Evolutionary conservation across 2,888 invertebrate genomes (phyloP).

Genomic region (Tetheella fluctuosa): DNA sequence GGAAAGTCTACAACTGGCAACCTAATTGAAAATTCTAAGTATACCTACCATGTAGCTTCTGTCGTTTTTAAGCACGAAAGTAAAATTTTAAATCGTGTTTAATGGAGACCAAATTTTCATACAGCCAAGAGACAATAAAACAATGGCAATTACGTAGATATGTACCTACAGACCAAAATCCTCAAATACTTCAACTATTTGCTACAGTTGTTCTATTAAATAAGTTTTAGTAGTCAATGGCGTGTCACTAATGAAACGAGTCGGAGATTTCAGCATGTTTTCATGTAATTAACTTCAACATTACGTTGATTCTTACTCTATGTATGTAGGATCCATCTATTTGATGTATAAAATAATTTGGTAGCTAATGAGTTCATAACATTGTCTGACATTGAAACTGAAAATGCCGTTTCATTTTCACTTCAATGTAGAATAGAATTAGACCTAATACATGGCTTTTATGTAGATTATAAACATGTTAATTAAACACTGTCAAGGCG

Average conservation of each 20-base stretch:
- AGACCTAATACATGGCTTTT: background rate
- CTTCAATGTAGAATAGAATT: no score
- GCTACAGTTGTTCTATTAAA: background rate
- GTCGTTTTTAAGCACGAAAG: background rate
- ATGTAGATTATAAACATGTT: no score
- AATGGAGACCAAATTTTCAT: no score
- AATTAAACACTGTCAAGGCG: background rate
- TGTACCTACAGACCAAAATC: background rate
- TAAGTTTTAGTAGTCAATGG: background rate
- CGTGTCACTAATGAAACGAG: constrained; percentile 6
- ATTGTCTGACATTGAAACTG: constrained; percentile 1
- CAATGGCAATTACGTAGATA: no score
- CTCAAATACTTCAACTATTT: background rate
- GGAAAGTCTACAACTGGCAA: constrained; percentile 22
- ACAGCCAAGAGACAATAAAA: no score
- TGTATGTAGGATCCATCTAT: background rate
- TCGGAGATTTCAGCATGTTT: background rate
- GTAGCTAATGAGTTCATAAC: background rate
- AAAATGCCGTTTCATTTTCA: background rate
- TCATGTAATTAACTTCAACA: constrained; percentile 4
- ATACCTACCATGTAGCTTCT: constrained; percentile 16
- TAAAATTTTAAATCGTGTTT: background rate
- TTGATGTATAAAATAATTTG: background rate
- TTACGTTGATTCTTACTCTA: background rate
- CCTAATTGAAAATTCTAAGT: constrained; percentile 36